A percentile compares a stretch with the other conserved stretches of the same genome.
Conservation (phyloP, 2,113 vertebrate species). For the Bubalus kerabau region DNA sequence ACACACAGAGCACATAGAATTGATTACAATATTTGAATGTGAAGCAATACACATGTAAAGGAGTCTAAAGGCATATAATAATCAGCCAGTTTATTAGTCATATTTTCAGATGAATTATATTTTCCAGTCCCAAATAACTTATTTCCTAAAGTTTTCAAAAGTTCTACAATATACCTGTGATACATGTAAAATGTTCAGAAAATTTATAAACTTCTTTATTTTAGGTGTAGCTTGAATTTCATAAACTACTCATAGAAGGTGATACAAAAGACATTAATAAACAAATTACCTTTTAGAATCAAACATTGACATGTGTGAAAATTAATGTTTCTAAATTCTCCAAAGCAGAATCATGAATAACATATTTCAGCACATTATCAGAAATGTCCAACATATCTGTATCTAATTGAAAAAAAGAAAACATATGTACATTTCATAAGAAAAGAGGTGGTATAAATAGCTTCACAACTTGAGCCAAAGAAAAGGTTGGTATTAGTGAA, state of each 20-base stretch:
- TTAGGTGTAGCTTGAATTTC: neutral
- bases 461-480: neutral
- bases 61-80: neutral
- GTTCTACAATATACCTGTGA: neutral
- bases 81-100: neutral
- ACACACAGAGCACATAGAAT: neutral
- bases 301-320: neutral
- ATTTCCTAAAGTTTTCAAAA: neutral
- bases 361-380: neutral
- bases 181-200: neutral
- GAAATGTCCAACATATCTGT: neutral
- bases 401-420: neutral
- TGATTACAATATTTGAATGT: neutral
- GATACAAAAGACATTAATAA: neutral
- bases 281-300: neutral
- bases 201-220: neutral
- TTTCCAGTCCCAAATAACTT: neutral
- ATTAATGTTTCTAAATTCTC: neutral
- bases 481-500: neutral
- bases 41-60: neutral
- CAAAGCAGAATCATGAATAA: neutral
- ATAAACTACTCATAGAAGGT: neutral
- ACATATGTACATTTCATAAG: neutral
- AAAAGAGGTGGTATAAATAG: neutral
- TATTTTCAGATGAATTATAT: neutral